Percentiles rank a stretch among this genome's conserved stretches.
These are phyloP conservation scores for Pterocles orientalis DNA, from an alignment of 2,113 vertebrate genomes.

Conservation along the genomic window DNA sequence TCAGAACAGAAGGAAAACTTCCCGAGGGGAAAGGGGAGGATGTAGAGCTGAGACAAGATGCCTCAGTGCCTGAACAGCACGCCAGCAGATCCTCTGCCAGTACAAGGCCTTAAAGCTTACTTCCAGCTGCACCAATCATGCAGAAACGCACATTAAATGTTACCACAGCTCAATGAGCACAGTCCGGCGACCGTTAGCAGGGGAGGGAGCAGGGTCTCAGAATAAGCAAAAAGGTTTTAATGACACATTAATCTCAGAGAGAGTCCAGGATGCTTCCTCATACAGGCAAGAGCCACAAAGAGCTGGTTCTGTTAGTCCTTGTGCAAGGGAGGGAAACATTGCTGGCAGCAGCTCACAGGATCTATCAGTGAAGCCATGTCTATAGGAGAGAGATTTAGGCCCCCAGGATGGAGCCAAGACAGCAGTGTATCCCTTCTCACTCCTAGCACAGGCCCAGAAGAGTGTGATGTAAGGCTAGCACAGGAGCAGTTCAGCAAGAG, in stretches of 20 bases:
- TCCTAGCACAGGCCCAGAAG: background rate
- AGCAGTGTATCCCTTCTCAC: background rate
- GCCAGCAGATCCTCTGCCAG: background rate
- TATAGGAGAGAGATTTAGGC: background rate
- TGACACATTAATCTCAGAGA: background rate
- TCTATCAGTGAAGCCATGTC: background rate
- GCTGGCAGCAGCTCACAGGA: background rate
- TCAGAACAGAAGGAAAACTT: background rate
- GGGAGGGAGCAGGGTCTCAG: background rate
- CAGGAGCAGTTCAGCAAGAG: background rate
- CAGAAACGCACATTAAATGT: slow-evolving; percentile 60
- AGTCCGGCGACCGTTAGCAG: background rate
- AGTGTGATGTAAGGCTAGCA: background rate
- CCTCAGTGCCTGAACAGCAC: background rate
- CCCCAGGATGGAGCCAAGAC: background rate
- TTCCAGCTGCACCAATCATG: slow-evolving; percentile 36
- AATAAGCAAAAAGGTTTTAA: slow-evolving; percentile 20
- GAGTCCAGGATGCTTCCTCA: background rate
- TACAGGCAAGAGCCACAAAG: background rate
- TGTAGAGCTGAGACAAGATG: background rate
- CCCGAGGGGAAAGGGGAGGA: background rate
- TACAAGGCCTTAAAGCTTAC: background rate
- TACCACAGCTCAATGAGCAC: slow-evolving; percentile 6
- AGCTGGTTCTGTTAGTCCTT: background rate
- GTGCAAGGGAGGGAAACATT: background rate